Conservation (phyloP, 1,140 invertebrate genomes). For the Dermatophagoides farinae region DNA sequence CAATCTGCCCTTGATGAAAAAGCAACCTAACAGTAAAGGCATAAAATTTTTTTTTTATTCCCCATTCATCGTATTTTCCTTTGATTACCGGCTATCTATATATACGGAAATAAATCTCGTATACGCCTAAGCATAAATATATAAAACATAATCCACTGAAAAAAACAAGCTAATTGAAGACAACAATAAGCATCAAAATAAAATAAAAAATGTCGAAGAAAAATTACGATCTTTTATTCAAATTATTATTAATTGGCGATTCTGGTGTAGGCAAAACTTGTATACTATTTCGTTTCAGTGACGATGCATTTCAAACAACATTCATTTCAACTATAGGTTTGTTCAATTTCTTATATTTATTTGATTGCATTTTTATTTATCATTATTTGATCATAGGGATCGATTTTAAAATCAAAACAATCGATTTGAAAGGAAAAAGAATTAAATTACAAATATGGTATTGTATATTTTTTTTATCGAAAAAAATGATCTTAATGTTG, state of each 20-base stretch:
- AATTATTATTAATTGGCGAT: conserved; percentile 71
- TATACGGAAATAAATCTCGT: too few species aligned
- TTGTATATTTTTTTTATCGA: conserved; percentile 7
- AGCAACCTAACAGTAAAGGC: too few species aligned
- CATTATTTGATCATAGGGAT: conserved; percentile 44
- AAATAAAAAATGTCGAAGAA: conserved; percentile 47
- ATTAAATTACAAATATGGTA: conserved; percentile 93
- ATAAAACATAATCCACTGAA: not conserved
- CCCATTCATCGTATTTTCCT: too few species aligned
- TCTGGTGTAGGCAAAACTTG: conserved; percentile 85
- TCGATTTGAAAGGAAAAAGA: conserved; percentile 90
- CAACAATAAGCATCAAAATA: too few species aligned
- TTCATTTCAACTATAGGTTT: conserved; percentile 98
- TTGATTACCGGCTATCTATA: too few species aligned
- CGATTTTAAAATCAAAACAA: conserved; percentile 97
- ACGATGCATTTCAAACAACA: conserved; percentile 90
- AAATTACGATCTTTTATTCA: conserved; percentile 79
- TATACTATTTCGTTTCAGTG: conserved; percentile 80
- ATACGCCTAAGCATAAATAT: not conserved
- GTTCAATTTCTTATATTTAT: conserved; percentile 21
- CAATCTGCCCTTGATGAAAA: too few species aligned
- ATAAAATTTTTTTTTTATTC: too few species aligned
- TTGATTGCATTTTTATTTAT: not conserved
- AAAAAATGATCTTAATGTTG: too few species aligned
- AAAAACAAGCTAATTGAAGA: not conserved